phyloP scores from a whole-genome alignment of 2,888 invertebrate genomes.

The Eulithis prunata region DNA sequence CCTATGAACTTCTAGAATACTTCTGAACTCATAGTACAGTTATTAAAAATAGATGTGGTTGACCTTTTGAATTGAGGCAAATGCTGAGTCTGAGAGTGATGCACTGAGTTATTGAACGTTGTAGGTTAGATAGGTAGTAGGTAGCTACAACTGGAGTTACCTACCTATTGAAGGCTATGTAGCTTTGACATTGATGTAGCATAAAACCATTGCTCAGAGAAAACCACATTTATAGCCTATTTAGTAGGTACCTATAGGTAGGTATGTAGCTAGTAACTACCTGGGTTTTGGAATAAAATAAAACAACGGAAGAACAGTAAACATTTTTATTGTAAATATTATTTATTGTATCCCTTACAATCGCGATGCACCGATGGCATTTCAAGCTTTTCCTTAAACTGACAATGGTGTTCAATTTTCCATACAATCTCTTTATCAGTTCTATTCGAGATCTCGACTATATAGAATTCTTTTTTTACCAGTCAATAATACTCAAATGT shows the following conservation, averaged over 20 bases:
- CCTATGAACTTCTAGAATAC: no score
- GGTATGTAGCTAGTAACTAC: no score
- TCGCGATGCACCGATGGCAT: constrained; percentile 69
- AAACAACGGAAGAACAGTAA: constrained; percentile 77
- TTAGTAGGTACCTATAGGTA: background rate
- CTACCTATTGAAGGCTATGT: no score
- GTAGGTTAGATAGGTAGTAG: no score
- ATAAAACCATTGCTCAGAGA: no score
- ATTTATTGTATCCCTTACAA: constrained; percentile 78
- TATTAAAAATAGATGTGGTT: background rate
- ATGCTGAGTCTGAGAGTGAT: no score
- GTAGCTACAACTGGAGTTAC: no score
- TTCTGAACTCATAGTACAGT: no score
- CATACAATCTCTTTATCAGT: constrained; percentile 18
- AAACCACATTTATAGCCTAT: background rate
- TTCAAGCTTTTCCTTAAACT: constrained; percentile 64
- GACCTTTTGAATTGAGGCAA: background rate
- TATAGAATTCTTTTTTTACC: background rate
- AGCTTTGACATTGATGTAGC: no score
- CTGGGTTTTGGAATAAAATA: constrained; percentile 46
- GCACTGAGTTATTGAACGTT: no score
- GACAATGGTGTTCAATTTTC: constrained; percentile 49
- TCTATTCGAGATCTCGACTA: constrained; percentile 26
- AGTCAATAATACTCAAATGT: no score
- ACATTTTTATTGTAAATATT: constrained; percentile 84